These are phyloP conservation scores for Euproctis similis DNA, from an alignment of 2,888 invertebrate genomes.

Conservation along the genomic window DNA sequence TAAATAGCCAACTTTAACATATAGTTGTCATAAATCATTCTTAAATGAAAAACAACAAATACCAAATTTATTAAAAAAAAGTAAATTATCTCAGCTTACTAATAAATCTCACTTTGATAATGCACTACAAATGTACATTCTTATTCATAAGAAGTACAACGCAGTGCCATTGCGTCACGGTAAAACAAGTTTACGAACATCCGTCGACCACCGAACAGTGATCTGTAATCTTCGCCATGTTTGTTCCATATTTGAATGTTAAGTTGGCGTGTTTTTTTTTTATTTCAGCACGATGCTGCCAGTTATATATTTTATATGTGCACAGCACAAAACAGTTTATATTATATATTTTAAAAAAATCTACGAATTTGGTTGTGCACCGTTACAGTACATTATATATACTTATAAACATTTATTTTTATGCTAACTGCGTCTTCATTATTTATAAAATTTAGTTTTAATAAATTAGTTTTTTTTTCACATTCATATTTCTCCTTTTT, in stretches of 20 bases:
- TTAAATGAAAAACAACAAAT: no score
- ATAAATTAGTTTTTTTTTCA: slow-evolving; percentile 42
- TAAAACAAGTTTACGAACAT: slow-evolving; percentile 27
- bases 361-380: slow-evolving; percentile 6
- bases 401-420: no score
- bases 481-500: slow-evolving; percentile 27
- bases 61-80: no score
- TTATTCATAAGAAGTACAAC: slow-evolving; percentile 13
- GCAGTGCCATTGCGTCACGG: slow-evolving; percentile 43
- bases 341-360: slow-evolving; percentile 1
- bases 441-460: slow-evolving; percentile 66
- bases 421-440: slow-evolving; percentile 47
- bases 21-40: no score
- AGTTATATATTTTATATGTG: slow-evolving; percentile 3
- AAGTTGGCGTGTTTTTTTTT: slow-evolving; percentile 12
- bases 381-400: slow-evolving; percentile 5
- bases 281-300: slow-evolving; percentile 10
- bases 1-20: no score
- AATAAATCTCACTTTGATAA: no score
- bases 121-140: not conserved
- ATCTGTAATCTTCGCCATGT: not conserved
- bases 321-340: slow-evolving; percentile 4
- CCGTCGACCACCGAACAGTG: slow-evolving; percentile 37
- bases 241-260: slow-evolving; percentile 1
- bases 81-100: no score